Conservation (phyloP, 2,797 vertebrate genomes). For the Galagoides demidoff region DNA sequence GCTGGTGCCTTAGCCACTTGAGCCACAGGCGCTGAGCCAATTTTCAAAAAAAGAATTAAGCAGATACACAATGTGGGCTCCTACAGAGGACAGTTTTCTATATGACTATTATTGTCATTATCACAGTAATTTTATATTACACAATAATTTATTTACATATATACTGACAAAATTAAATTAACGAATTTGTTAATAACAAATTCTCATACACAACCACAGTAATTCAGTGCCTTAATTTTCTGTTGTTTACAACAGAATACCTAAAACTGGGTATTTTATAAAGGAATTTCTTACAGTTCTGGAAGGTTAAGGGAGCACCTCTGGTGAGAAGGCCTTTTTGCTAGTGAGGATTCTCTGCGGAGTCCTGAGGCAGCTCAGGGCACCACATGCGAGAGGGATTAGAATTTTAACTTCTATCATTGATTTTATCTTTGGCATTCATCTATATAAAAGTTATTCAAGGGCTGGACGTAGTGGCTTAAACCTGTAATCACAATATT, state of each 20-base stretch:
- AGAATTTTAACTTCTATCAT: not conserved
- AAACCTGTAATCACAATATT: not conserved
- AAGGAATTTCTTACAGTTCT: not conserved
- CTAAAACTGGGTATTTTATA: not conserved
- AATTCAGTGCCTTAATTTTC: not conserved
- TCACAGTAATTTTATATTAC: not conserved
- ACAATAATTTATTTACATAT: not conserved
- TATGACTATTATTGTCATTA: not conserved
- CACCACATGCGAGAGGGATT: not conserved
- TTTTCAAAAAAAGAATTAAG: not conserved
- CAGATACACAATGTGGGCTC: not conserved
- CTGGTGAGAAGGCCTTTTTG: not conserved
- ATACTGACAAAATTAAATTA: not conserved
- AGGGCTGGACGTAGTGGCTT: not conserved
- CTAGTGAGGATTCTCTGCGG: not conserved
- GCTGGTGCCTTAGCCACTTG: too few relatives aligned
- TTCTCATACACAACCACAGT: not conserved
- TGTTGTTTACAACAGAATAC: not conserved
- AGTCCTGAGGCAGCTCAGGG: not conserved
- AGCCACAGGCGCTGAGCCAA: too few relatives aligned
- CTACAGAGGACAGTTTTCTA: not conserved
- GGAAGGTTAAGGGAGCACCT: not conserved
- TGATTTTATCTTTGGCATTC: not conserved
- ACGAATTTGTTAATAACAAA: not conserved
- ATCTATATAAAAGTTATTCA: not conserved